Base-by-base conservation (phyloP, 2,113 vertebrate species). In the Pelvicachromis taeniatus region DNA sequence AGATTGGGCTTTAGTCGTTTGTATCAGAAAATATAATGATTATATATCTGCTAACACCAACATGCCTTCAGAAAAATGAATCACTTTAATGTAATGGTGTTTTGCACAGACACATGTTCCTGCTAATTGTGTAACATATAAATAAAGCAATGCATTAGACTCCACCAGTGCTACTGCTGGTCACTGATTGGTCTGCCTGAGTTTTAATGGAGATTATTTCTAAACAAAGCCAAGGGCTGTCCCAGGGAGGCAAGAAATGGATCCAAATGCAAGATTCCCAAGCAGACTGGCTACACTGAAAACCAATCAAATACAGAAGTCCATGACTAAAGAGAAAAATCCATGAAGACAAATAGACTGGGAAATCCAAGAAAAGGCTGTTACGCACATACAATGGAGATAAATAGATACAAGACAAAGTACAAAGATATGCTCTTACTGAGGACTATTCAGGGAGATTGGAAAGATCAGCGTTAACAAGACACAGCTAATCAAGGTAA, bases 251-350 rank as follows among this genome's bases (percentile, higher is more conserved):
- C 40, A 29, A 29, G 65, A 70, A 70, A 26, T 26, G 45, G 65
- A 70, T 16, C 21, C 8, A 70, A 45, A 45, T 70, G 13, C 13
- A 45, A 21, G 38, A 70, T 26, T 70, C 65, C 23, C 21, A 70
- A 3, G 9, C 14, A 70, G 65, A 1, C 21, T 70, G 14, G 40
- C 14, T 29, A 26, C 26, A 70, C 21, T 45, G 40, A 42, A 70
- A 70, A 42, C 38, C 13, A 70, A 0, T 0, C 38, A 68, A 68
- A 68, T 45, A 45, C 1, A 0, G 0, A 68, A 68, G 63, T 68
- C 12, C 35, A 23, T 0, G 7, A 68, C n/a, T 68, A 42, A 42
- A 68, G 35, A 42, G 35, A 1, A 42, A 42, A 42, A 40, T 65
- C n/a, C 35, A 23, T 23, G n/a, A 68, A 68, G 42, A 1, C 35